phyloP scores from a whole-genome alignment of 2,797 vertebrate genomes.

The Gallinago nigripennis region DNA sequence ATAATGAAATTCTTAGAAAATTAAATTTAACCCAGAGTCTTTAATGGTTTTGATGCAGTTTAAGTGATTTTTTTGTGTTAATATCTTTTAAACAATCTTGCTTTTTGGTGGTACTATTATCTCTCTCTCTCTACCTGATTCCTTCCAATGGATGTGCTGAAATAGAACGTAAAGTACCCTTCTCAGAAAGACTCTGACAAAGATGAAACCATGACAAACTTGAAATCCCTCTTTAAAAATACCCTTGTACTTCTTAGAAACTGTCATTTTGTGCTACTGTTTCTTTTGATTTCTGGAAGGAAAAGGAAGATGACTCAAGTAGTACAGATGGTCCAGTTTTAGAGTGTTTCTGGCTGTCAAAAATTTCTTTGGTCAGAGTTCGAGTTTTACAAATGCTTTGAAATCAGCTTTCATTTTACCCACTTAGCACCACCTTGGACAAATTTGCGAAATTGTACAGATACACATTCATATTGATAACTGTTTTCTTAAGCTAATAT shows the following conservation, averaged over 20 bases:
- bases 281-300: conserved; percentile 23
- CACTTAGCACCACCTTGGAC: not conserved
- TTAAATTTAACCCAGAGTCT: not conserved
- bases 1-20: not conserved
- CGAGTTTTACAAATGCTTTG: not conserved
- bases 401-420: not conserved
- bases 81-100: not conserved
- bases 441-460: not conserved
- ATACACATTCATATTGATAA: not conserved
- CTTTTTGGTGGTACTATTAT: not conserved
- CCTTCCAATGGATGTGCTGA: not conserved
- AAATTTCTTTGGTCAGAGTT: not conserved
- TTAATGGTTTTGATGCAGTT: not conserved
- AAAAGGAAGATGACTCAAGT: not conserved
- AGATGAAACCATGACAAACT: not conserved
- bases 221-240: not conserved
- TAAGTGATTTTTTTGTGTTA: not conserved
- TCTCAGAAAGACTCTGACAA: not conserved
- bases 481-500: not conserved
- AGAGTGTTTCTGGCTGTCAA: not conserved
- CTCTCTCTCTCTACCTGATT: not conserved
- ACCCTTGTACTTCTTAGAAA: not conserved
- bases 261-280: not conserved
- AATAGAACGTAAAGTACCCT: not conserved
- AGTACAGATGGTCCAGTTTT: not conserved